phyloP scores from a whole-genome alignment of 2,797 vertebrate species.

The Pantherophis vulpinus region DNA sequence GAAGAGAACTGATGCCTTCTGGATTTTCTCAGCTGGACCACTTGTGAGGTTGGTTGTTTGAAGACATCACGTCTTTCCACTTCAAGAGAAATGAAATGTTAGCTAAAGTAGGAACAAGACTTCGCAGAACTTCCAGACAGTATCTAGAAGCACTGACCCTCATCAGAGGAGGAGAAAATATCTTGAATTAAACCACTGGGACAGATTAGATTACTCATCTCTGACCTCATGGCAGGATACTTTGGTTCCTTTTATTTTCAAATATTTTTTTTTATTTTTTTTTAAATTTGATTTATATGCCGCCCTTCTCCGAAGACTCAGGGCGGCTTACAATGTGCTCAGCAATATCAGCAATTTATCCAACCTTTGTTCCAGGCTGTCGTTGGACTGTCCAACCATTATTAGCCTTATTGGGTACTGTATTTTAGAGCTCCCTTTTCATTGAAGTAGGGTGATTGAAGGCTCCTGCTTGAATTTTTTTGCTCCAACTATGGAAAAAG shows the following conservation, averaged over 20 bases:
- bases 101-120: not conserved
- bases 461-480: not conserved
- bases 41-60: not conserved
- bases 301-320: too few species aligned
- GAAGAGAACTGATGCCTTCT: not conserved
- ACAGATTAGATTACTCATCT: not conserved
- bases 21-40: not conserved
- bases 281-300: too few species aligned
- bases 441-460: not conserved
- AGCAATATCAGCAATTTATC: too few species aligned
- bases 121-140: not conserved
- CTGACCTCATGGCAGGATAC: not conserved
- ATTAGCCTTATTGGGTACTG: not conserved
- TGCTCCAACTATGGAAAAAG: slow-evolving; percentile 15
- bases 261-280: too few species aligned
- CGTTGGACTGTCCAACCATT: not conserved
- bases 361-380: not conserved
- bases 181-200: not conserved
- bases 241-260: not conserved
- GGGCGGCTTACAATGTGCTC: too few species aligned
- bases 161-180: not conserved
- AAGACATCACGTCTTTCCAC: not conserved
- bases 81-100: not conserved
- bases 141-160: not conserved
- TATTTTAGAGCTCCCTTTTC: not conserved